Base-by-base conservation (phyloP, 2,113 vertebrate species). In the Lagenorhynchus albirostris region DNA sequence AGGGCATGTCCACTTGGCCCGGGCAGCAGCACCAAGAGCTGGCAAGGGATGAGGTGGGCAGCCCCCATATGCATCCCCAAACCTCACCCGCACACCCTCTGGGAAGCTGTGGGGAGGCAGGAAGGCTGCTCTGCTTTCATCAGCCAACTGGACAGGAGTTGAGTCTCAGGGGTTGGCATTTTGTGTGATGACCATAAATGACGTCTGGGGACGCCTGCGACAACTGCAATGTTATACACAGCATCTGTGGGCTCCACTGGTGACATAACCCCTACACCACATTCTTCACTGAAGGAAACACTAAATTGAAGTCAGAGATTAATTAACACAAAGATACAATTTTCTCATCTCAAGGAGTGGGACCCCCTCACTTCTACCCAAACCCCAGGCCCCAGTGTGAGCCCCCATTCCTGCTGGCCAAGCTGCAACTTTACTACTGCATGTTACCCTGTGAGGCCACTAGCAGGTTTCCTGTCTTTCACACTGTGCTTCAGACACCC, bases 211-310 rank as follows among this genome's bases (percentile, higher is more conserved):
- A 62, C 26, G 20, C 5, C 29, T 3, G 36, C 20, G 65, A 50
- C 50, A 38, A 29, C 23, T 11, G n/a, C 70, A 20, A 4, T 6
- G 3, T n/a, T 33, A 18, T 0, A 15, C 3, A 65, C 31, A n/a
- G 8, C 3, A 23, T 23, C 33, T 26, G 14, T 13, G 70, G 60
- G 10, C 21, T 53, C 29, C 8, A 1, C 8, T 0, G 44, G 38
- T 26, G 55, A 47, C 9, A 12, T 0, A 4, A 2, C 41, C 36
- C 33, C 20, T 1, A 9, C 25, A 67, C 50, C 12, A 2, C 11
- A 11, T 0, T 17, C 15, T 0, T 29, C 36, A 33, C 70, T 31
- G 21, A 12, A 88, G 74, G 31, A 83, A 50, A 9, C 15, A 4
- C 17, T 23, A 17, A 31, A 41, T 1, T 29, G n/a, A 20, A 38